phyloP scores from a whole-genome alignment of 2,888 invertebrate genomes.

The Calliscelio sp. region DNA sequence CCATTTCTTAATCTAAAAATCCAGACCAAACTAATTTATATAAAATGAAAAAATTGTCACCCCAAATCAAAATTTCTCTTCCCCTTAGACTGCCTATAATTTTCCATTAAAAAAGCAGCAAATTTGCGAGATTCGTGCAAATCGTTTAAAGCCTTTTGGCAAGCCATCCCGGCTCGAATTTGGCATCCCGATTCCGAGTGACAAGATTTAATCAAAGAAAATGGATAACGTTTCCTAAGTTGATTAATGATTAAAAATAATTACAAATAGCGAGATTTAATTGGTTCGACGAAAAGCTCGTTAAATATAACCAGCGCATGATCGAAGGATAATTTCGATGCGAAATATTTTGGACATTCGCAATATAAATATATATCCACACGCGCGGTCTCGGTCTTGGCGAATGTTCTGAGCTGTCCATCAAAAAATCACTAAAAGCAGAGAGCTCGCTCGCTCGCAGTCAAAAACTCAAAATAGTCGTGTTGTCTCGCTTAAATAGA shows the following conservation, averaged over 20 bases:
- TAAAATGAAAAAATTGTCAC: too few species aligned
- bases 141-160: conserved; percentile 25
- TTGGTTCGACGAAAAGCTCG: conserved; percentile 13
- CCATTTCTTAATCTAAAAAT: too few species aligned
- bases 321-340: conserved; percentile 4
- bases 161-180: conserved; percentile 7
- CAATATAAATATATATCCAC: conserved; percentile 2
- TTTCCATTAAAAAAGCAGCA: conserved; percentile 20
- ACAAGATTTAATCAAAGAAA: conserved; percentile 61
- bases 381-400: conserved; percentile 25
- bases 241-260: conserved; percentile 32
- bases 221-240: conserved; percentile 22
- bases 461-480: conserved; percentile 46
- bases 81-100: too few species aligned
- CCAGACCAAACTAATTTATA: too few species aligned
- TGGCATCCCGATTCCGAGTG: conserved; percentile 18
- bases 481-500: conserved; percentile 21
- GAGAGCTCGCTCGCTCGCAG: neutral
- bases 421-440: conserved; percentile 53
- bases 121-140: conserved; percentile 36
- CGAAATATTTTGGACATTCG: conserved; percentile 40
- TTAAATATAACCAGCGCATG: conserved; percentile 26
- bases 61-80: too few species aligned
- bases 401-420: conserved; percentile 34
- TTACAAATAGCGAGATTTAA: conserved; percentile 31